Evolutionary conservation across 2,113 vertebrate genomes (phyloP).

Genomic region (Paedocypris sp.): DNA sequence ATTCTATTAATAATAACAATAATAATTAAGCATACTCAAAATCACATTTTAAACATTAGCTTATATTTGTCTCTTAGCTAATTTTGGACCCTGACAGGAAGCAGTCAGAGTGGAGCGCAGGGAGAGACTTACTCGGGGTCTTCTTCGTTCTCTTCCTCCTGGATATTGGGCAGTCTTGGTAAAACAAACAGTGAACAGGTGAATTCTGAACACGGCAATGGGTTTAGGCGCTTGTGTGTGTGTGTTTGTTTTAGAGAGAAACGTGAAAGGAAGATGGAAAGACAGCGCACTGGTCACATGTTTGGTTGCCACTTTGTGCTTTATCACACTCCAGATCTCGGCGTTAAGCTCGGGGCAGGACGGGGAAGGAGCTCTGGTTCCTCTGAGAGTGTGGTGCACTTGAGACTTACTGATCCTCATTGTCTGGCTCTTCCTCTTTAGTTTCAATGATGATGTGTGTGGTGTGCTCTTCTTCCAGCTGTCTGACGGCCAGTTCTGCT

Average conservation of each 20-base stretch:
- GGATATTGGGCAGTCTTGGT: constrained; percentile 58
- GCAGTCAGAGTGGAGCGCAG: not conserved
- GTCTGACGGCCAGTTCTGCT: constrained; percentile 46
- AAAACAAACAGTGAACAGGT: constrained; percentile 30
- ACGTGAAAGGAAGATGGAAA: not conserved
- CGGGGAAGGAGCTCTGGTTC: not conserved
- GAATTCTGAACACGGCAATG: not conserved
- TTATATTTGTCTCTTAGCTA: not conserved
- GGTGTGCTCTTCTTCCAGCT: constrained; percentile 45
- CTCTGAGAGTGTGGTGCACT: not conserved
- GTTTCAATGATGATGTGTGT: constrained; percentile 37
- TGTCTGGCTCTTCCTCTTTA: constrained; percentile 31
- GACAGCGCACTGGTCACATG: not conserved
- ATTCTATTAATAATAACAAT: too few species aligned
- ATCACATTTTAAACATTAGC: too few species aligned
- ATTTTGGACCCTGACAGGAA: not conserved
- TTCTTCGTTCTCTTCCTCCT: constrained; percentile 59
- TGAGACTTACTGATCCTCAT: constrained; percentile 50
- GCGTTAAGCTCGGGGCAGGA: not conserved
- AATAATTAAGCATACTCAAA: too few species aligned
- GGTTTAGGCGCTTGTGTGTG: not conserved
- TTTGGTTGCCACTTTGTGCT: constrained; percentile 22
- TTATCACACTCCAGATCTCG: constrained; percentile 27
- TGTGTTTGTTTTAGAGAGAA: not conserved
- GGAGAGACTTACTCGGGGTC: constrained; percentile 56